A percentile compares a stretch with the other conserved stretches of the same genome.
Evolutionary conservation across 2,113 vertebrate genomes (phyloP).

Genomic region (Dipodomys spectabilis): DNA sequence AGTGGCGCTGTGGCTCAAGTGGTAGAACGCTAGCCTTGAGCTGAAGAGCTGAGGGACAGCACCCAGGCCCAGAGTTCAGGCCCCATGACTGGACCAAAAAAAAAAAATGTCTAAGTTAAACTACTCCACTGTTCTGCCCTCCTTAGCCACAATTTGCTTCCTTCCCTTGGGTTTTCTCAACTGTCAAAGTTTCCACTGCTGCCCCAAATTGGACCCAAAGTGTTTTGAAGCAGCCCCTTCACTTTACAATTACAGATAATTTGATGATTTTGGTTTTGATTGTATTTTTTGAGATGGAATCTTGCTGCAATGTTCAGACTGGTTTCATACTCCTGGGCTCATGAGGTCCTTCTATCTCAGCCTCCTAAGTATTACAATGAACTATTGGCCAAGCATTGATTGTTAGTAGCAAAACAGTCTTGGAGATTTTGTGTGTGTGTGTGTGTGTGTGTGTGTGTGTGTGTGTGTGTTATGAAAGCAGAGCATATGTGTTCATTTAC

Average conservation of each 20-base stretch:
- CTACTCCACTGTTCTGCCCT: background rate
- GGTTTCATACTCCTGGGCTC: background rate
- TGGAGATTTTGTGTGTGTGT: background rate
- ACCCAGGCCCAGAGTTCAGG: too few relatives aligned
- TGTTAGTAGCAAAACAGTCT: background rate
- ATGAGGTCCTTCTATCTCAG: background rate
- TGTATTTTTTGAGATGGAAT: background rate
- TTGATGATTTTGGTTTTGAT: background rate
- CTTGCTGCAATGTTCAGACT: background rate
- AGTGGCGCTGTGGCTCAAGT: too few relatives aligned
- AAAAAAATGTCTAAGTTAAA: background rate
- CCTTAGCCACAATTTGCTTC: background rate
- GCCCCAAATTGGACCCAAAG: background rate
- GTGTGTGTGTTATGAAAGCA: slow-evolving; percentile 6
- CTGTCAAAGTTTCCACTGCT: background rate
- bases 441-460: too few relatives aligned
- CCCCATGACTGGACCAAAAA: too few relatives aligned
- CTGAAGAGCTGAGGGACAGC: too few relatives aligned
- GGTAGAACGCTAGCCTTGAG: too few relatives aligned
- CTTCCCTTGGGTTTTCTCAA: background rate
- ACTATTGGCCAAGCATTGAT: background rate
- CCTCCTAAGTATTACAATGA: background rate
- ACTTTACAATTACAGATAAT: background rate
- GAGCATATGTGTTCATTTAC: background rate
- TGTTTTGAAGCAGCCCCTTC: background rate